Percentiles rank a stretch among this genome's conserved stretches.
Conservation (phyloP, 2,888 invertebrate genomes). For the Acanthopleura granulata region DNA sequence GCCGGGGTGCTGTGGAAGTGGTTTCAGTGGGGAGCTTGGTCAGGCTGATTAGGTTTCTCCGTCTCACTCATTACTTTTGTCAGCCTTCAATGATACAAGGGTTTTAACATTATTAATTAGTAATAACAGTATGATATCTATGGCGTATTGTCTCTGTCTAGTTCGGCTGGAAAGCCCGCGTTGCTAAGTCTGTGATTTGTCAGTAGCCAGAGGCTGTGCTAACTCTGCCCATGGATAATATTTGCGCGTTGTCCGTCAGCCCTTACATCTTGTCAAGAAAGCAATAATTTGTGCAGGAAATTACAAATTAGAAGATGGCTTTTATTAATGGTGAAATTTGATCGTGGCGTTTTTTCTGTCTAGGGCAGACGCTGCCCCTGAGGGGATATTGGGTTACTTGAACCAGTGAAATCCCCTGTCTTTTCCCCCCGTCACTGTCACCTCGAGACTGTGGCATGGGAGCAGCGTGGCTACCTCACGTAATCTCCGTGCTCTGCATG, state of each 20-base stretch:
- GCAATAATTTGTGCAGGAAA: slow-evolving; percentile 12
- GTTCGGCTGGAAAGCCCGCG: not conserved
- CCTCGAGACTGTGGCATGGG: not conserved
- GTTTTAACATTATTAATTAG: not conserved
- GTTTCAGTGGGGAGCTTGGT: not conserved
- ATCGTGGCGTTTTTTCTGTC: not conserved
- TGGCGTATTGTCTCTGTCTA: not conserved
- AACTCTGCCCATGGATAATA: not conserved
- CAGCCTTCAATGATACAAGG: not conserved
- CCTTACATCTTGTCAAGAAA: not conserved
- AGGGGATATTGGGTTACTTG: not conserved
- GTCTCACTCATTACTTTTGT: not conserved
- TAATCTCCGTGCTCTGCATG: not conserved
- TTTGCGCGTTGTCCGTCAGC: not conserved
- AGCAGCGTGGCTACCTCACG: not conserved
- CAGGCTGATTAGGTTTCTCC: not conserved
- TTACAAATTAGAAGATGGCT: slow-evolving; percentile 12
- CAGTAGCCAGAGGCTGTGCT: not conserved
- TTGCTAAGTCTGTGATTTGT: not conserved
- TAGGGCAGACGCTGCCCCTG: not conserved
- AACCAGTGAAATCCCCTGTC: not conserved
- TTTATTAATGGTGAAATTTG: slow-evolving; percentile 12
- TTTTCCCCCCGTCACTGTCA: not conserved
- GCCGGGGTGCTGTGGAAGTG: not conserved
- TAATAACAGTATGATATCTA: not conserved